A percentile compares a stretch with the other conserved stretches of the same genome.
phyloP scores from a whole-genome alignment of 2,888 invertebrate genomes.

The Arctia plantaginis region DNA sequence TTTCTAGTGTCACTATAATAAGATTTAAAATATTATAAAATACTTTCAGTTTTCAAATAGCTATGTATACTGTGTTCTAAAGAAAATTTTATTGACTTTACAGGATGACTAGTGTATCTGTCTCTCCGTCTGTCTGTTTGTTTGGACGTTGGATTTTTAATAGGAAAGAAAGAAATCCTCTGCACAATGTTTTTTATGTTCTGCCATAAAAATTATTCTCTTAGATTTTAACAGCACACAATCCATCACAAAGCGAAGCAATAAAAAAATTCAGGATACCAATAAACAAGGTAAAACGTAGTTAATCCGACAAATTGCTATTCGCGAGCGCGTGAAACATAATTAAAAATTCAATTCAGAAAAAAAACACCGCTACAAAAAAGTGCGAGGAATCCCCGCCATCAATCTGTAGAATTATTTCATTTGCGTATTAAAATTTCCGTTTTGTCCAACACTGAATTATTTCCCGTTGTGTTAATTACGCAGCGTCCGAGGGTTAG shows the following conservation, averaged over 20 bases:
- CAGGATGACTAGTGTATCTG: not conserved
- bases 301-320: slow-evolving; percentile 83
- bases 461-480: slow-evolving; percentile 82
- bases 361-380: slow-evolving; percentile 59
- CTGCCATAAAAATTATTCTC: slow-evolving; percentile 11
- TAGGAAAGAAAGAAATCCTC: not conserved
- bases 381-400: slow-evolving; percentile 75
- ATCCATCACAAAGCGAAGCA: slow-evolving; percentile 54
- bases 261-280: slow-evolving; percentile 57
- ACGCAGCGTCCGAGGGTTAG: slow-evolving; percentile 54
- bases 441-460: slow-evolving; percentile 84
- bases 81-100: not conserved
- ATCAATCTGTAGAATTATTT: slow-evolving; percentile 86
- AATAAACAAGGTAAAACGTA: slow-evolving; percentile 66
- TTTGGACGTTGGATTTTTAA: not conserved
- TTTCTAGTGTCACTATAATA: not conserved
- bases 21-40: not conserved
- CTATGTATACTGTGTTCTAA: too few relatives aligned
- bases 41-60: not conserved
- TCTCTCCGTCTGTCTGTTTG: not conserved
- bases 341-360: slow-evolving; percentile 84
- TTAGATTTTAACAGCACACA: slow-evolving; percentile 30
- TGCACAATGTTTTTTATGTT: not conserved
- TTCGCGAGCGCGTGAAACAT: slow-evolving; percentile 83
- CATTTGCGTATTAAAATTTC: slow-evolving; percentile 86